Evolutionary conservation across 2,113 vertebrate genomes (phyloP).

Genomic region (Percopsis transmontana): DNA sequence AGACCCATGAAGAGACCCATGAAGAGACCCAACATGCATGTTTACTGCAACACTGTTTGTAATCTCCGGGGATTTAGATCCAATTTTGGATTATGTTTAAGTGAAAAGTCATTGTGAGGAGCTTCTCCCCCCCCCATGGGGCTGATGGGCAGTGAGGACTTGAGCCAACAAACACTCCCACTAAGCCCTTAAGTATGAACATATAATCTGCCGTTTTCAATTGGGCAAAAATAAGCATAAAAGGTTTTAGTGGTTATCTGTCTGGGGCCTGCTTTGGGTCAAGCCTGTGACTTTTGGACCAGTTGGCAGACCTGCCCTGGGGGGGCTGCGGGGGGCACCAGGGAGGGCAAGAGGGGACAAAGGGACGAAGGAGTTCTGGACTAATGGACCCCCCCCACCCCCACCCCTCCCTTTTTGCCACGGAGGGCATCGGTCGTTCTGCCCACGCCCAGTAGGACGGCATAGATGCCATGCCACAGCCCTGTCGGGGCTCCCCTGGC

Average conservation of each 20-base stretch:
- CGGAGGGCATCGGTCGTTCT: constrained; percentile 49
- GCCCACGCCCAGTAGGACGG: constrained; percentile 44
- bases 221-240: constrained; percentile 66
- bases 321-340: constrained; percentile 18
- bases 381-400: constrained; percentile 46
- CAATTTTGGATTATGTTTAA: constrained; percentile 74
- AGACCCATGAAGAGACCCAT: too few species aligned
- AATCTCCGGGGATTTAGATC: constrained; percentile 78
- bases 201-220: constrained; percentile 73
- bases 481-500: constrained; percentile 47
- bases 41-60: constrained; percentile 69
- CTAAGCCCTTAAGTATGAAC: constrained; percentile 71
- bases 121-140: constrained; percentile 42
- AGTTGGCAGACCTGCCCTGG: constrained; percentile 51
- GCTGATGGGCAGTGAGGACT: constrained; percentile 59
- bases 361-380: constrained; percentile 42
- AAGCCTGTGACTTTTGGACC: constrained; percentile 45
- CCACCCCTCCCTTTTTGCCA: constrained; percentile 36
- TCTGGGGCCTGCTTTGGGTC: constrained; percentile 55
- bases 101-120: constrained; percentile 74
- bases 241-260: constrained; percentile 72
- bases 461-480: constrained; percentile 49
- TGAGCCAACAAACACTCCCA: constrained; percentile 50
- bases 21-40: constrained; percentile 58
- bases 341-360: constrained; percentile 49